Conservation (phyloP, 2,113 vertebrate species). For the Megaceryle maxima region DNA sequence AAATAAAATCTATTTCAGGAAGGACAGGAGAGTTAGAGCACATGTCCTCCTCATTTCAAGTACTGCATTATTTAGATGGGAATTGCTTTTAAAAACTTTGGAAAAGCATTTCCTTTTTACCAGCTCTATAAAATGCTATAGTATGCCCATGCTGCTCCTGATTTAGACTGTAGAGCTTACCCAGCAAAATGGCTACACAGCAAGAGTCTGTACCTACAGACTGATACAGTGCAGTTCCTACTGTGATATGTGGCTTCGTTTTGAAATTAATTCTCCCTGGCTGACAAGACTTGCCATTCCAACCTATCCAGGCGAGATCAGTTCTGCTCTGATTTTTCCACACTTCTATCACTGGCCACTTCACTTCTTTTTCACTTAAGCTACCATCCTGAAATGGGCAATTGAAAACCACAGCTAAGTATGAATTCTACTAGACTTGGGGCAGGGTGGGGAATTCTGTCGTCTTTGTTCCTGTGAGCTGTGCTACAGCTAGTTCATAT, state of each 20-base stretch:
- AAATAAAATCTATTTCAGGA: neutral
- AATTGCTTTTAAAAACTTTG: neutral
- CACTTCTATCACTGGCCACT: neutral
- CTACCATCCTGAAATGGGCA: neutral
- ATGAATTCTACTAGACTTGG: neutral
- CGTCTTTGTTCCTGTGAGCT: neutral
- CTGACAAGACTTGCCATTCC: neutral
- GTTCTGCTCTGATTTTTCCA: neutral
- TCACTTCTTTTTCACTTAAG: neutral
- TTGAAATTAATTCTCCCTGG: neutral
- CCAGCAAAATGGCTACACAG: neutral
- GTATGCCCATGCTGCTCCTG: neutral
- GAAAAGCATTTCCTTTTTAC: neutral
- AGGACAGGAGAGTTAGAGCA: neutral
- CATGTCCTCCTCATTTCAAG: neutral
- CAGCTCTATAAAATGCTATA: neutral
- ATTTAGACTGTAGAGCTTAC: neutral
- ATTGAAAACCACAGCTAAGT: neutral
- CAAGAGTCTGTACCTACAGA: neutral
- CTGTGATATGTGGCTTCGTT: neutral
- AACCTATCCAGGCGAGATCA: neutral
- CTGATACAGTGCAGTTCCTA: accelerated
- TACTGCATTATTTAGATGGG: neutral
- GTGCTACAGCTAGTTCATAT: neutral
- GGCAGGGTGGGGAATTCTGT: neutral